Evolutionary conservation across 2,888 invertebrate species (phyloP), one percentile per base, ranked within the genome.

Genomic region (Synanthedon tipuliformis): DNA sequence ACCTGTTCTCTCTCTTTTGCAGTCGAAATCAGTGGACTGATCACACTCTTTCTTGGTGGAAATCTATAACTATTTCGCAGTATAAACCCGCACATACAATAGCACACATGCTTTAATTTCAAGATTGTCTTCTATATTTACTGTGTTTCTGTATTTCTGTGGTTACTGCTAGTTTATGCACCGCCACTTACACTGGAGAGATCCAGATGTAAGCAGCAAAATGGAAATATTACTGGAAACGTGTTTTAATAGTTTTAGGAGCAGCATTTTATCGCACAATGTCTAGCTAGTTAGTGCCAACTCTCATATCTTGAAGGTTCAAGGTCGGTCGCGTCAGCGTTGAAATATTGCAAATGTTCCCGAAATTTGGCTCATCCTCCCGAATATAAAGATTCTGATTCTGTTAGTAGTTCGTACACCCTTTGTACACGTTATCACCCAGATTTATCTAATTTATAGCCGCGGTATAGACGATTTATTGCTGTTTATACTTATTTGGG

Each of bases 271-370:
- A 69, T 59, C 53, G 57, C 54, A 34, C 55, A 27, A 27, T 27
- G 27, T 27, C 57, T 58, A 59, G 61, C 62, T 58, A 60, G 64
- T 68, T 58, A 60, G 64, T 68, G 70, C 68, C 73, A 72, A 70
- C 63, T 64, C 55, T 55, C 27, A 53, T 45, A 54, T 58, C 51
- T 45, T 51, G 50, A 16, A 53, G 64, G 75, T 78, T 77, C 77
- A 77, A 71, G 78, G 77, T 55, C 68, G 69, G 64, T 41, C 66
- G 66, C 61, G 57, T 65, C 54, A 62, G 58, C 11, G 16, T 11
- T 49, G 49, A 49, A 49, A 15, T 49, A 49, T 49, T 49, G 49
- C 18, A 49, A 49, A 49, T 49, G 49, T 15, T 16, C 49, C 18
- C 49, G 41, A 56, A 45, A 57, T 55, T 59, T 56, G 54, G 54